Evolutionary conservation across 2,113 vertebrate genomes (phyloP), one percentile per base, ranked within the genome.

Genomic region (Barbus barbus): DNA sequence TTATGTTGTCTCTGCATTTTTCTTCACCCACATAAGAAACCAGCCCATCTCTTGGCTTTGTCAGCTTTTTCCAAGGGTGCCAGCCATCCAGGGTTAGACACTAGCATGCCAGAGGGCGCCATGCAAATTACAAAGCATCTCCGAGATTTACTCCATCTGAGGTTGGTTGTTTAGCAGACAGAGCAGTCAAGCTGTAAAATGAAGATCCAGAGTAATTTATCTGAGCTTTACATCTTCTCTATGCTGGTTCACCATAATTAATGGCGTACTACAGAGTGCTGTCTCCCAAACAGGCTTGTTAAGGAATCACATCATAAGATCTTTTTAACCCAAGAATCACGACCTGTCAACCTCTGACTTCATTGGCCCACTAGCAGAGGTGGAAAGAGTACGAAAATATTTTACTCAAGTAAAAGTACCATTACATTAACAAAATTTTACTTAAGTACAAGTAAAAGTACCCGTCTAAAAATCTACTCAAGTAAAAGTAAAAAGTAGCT

Each of bases 311-410:
- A 84, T 84, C 90, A 85, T 14, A 85, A 88, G 63, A 89, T 92
- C 73, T 94, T 96, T 87, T 90, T 95, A 91, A 97, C 93, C 26
- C 90, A 96, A 87, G 90, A 87, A 33, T 93, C 60, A n/a, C 92
- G 87, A 89, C 91, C 53, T 81, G 87, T 85, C 78, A 85, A n/a
- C n/a, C n/a, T n/a, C n/a, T n/a, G n/a, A n/a, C n/a, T n/a, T n/a
- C n/a, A n/a, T n/a, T n/a, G n/a, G n/a, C n/a, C n/a, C n/a, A n/a
- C n/a, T n/a, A n/a, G n/a, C n/a, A n/a, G n/a, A n/a, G n/a, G n/a
- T n/a, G n/a, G n/a, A n/a, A n/a, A n/a, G n/a, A n/a, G n/a, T n/a
- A n/a, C n/a, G n/a, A n/a, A n/a, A n/a, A n/a, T n/a, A n/a, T n/a
- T n/a, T n/a, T n/a, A n/a, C n/a, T n/a, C n/a, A n/a, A n/a, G n/a